These are phyloP conservation scores for Euwallacea fornicatus DNA, from an alignment of 1,140 invertebrate genomes.

Conservation along the genomic window DNA sequence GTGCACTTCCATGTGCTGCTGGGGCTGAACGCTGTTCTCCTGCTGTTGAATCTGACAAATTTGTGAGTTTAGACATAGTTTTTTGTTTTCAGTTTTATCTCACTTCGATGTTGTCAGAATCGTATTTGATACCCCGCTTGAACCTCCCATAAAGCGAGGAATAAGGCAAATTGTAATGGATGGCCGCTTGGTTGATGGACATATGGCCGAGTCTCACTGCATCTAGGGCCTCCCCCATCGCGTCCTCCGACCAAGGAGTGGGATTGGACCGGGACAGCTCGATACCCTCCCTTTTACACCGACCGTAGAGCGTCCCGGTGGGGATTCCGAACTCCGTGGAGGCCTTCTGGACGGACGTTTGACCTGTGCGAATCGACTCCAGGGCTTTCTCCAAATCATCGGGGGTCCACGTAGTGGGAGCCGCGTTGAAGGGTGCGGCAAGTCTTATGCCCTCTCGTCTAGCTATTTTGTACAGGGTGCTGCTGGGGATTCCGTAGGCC, in stretches of 20 bases:
- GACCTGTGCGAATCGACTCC: slow-evolving; percentile 75
- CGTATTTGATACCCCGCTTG: slow-evolving; percentile 69
- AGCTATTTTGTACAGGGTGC: slow-evolving; percentile 87
- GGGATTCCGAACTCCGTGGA: slow-evolving; percentile 84
- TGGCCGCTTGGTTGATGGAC: slow-evolving; percentile 92
- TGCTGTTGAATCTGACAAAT: slow-evolving; percentile 18
- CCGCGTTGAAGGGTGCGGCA: slow-evolving; percentile 86
- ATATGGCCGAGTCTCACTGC: slow-evolving; percentile 87
- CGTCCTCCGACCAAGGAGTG: slow-evolving; percentile 87
- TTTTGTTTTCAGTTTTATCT: slow-evolving; percentile 27
- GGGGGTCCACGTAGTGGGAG: slow-evolving; percentile 83
- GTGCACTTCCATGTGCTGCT: slow-evolving; percentile 47
- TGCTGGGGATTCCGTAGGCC: slow-evolving; percentile 88
- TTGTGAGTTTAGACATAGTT: not conserved
- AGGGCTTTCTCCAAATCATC: slow-evolving; percentile 81
- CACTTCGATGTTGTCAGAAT: slow-evolving; percentile 51
- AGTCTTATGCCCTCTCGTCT: slow-evolving; percentile 83
- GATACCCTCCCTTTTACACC: slow-evolving; percentile 86
- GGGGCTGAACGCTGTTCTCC: slow-evolving; percentile 45
- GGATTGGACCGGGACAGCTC: slow-evolving; percentile 82
- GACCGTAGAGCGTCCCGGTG: slow-evolving; percentile 79
- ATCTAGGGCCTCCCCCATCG: slow-evolving; percentile 85
- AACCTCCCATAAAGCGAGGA: slow-evolving; percentile 86
- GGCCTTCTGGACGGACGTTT: slow-evolving; percentile 82
- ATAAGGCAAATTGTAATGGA: slow-evolving; percentile 87